These are phyloP conservation scores for Microtus montanus DNA, from an alignment of 2,113 vertebrate species.

Conservation along the genomic window DNA sequence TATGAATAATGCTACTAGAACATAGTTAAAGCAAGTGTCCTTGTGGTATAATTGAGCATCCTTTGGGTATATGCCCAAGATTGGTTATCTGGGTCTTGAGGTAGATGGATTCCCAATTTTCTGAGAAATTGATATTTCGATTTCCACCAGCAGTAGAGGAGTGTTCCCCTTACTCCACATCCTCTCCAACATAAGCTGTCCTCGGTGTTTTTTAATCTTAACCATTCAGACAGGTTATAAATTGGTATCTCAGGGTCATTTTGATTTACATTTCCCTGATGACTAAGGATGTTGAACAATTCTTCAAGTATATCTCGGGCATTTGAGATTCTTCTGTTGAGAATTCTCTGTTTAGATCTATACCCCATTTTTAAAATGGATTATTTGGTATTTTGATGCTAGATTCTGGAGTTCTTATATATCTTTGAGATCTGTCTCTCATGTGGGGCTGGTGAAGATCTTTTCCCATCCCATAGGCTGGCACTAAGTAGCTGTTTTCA, in stretches of 20 bases:
- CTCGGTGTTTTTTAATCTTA: background rate
- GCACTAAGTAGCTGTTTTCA: background rate
- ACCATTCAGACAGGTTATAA: background rate
- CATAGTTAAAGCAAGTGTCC: background rate
- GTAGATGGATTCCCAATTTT: background rate
- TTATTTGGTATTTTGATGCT: background rate
- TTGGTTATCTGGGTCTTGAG: background rate
- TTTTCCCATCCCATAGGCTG: background rate
- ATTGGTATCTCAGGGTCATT: background rate
- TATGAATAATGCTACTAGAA: background rate
- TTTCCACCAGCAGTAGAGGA: background rate
- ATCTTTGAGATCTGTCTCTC: background rate
- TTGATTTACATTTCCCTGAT: background rate
- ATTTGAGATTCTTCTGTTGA: background rate
- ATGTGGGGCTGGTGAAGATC: background rate
- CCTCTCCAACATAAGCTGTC: background rate
- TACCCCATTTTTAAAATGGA: background rate
- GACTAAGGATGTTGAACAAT: background rate
- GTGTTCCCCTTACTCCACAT: background rate
- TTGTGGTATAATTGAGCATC: background rate
- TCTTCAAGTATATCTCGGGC: background rate
- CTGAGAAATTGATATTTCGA: background rate
- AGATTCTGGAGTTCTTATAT: background rate
- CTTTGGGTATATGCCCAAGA: background rate
- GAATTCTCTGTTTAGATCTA: background rate